Evolutionary conservation across 2,797 vertebrate species (phyloP).

Genomic region (Triplophysa bombifrons): DNA sequence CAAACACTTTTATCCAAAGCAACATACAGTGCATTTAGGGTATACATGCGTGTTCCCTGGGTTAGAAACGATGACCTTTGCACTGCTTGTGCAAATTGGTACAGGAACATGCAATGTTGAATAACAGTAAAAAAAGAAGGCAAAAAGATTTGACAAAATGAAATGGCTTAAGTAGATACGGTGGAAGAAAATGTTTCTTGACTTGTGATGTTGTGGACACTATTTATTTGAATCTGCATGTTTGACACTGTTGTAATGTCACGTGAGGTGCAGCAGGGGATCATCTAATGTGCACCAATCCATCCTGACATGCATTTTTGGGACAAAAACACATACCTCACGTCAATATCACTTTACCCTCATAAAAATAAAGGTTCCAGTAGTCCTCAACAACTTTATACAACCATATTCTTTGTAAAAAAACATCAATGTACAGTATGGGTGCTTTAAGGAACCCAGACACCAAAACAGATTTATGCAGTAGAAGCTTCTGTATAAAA

Average conservation of each 20-base stretch:
- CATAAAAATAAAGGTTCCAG: slow-evolving; percentile 35
- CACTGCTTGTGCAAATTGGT: not conserved
- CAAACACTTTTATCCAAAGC: not conserved
- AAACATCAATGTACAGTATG: not conserved
- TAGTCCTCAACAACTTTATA: too few species aligned
- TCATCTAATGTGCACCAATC: slow-evolving; percentile 46
- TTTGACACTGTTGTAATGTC: slow-evolving; percentile 29
- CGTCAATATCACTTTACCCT: slow-evolving; percentile 21
- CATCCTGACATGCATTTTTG: slow-evolving; percentile 52
- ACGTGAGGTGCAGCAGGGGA: slow-evolving; percentile 20
- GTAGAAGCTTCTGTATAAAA: too few species aligned
- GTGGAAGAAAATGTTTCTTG: slow-evolving; percentile 89
- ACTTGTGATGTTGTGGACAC: slow-evolving; percentile 60
- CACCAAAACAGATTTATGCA: too few species aligned
- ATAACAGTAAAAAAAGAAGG: slow-evolving; percentile 54
- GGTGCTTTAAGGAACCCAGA: not conserved
- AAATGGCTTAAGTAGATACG: slow-evolving; percentile 73
- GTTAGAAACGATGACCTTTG: not conserved
- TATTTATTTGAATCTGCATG: not conserved
- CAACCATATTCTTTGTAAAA: too few species aligned
- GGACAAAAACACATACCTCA: slow-evolving; percentile 33
- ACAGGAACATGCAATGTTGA: slow-evolving; percentile 53
- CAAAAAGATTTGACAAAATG: slow-evolving; percentile 43
- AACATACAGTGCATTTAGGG: too few species aligned
- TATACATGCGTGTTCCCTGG: too few species aligned